These are phyloP conservation scores for Uloborus plumipes DNA, from an alignment of 2,888 invertebrate genomes.

Conservation along the genomic window DNA sequence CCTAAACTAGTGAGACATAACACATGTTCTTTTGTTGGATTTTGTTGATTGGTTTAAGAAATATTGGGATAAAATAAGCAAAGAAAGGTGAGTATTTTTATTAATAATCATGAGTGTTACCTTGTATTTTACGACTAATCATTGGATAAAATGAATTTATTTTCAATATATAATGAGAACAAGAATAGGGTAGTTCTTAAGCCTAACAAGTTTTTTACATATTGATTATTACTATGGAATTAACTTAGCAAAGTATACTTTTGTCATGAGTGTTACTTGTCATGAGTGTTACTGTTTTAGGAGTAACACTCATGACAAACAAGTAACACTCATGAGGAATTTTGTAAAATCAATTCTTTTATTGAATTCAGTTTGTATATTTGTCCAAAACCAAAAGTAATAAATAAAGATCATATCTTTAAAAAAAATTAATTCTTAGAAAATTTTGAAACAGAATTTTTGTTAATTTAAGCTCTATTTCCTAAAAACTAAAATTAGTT, in stretches of 20 bases:
- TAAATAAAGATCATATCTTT: neutral
- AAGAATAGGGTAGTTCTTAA: neutral
- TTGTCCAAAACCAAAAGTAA: conserved; percentile 17
- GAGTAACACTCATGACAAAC: conserved; percentile 3
- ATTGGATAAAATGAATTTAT: conserved; percentile 5
- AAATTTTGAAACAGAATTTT: too few species aligned
- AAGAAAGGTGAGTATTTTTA: conserved; percentile 13
- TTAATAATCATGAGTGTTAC: conserved; percentile 9
- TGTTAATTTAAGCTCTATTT: too few species aligned
- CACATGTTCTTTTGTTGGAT: conserved; percentile 4
- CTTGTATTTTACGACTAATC: conserved; percentile 4
- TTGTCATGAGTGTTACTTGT: conserved; percentile 13
- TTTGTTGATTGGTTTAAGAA: neutral
- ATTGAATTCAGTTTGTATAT: neutral
- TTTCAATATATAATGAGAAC: conserved; percentile 8
- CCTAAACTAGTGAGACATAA: neutral
- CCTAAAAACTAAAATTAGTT: too few species aligned
- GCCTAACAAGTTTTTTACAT: neutral
- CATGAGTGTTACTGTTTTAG: neutral
- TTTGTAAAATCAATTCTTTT: neutral
- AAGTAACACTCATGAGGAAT: conserved; percentile 13
- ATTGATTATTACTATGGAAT: conserved; percentile 1
- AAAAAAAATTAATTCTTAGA: too few species aligned
- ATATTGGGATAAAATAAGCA: conserved; percentile 8
- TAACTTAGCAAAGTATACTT: neutral